Evolutionary conservation across 2,797 vertebrate genomes (phyloP).

Genomic region (Psittacula derbiana): DNA sequence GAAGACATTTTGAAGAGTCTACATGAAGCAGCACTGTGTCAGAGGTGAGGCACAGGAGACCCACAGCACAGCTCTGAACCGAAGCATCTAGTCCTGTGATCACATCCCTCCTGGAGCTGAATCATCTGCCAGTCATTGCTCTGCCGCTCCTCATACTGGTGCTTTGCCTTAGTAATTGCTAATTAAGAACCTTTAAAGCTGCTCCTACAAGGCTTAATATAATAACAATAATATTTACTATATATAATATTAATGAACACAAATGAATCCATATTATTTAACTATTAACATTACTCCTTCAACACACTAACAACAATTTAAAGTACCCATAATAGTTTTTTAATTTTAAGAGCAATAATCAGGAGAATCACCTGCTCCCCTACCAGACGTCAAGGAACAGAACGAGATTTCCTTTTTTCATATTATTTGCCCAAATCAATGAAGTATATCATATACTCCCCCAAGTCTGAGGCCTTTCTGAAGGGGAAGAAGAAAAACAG

Average conservation of each 20-base stretch:
- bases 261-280: background rate
- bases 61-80: background rate
- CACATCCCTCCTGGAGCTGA: background rate
- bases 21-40: fast-evolving
- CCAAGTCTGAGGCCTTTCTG: background rate
- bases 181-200: background rate
- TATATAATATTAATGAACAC: background rate
- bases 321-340: conserved; percentile 11
- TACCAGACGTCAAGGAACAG: background rate
- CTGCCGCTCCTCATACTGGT: background rate
- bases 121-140: background rate
- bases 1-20: background rate
- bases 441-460: background rate
- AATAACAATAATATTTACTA: conserved; percentile 5
- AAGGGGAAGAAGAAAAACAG: background rate
- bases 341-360: conserved; percentile 27
- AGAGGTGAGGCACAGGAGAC: background rate
- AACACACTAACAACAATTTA: conserved; percentile 9
- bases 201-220: background rate
- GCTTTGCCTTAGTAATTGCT: background rate
- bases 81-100: fast-evolving
- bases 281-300: background rate
- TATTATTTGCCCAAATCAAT: background rate
- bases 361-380: background rate
- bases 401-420: background rate